These are phyloP conservation scores for Scleropages formosus DNA, from an alignment of 2,797 vertebrate species.

Conservation along the genomic window DNA sequence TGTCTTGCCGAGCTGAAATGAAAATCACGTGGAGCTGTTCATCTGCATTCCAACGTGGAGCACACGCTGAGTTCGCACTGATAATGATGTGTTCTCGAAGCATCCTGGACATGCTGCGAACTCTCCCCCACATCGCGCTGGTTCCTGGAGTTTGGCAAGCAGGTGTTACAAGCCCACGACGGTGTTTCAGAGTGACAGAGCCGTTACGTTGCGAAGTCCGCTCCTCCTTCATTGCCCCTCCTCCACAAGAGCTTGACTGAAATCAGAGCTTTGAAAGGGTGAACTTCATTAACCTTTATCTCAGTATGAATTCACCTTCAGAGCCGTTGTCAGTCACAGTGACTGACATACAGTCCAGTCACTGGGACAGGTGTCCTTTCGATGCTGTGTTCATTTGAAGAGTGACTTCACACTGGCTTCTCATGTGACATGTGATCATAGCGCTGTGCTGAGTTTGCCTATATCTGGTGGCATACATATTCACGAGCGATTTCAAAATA, in stretches of 20 bases:
- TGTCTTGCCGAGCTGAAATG: too few species aligned
- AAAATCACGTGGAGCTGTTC: too few species aligned
- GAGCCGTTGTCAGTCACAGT: background rate
- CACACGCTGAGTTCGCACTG: too few species aligned
- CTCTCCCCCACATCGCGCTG: too few species aligned
- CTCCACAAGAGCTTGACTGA: background rate
- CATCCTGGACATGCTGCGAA: too few species aligned
- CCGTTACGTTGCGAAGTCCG: background rate
- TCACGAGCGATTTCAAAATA: background rate
- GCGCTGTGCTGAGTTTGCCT: background rate
- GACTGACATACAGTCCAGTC: background rate
- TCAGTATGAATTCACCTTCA: background rate
- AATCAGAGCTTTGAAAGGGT: slow-evolving; percentile 6
- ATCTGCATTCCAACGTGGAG: too few species aligned
- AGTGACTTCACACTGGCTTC: background rate
- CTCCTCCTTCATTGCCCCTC: background rate
- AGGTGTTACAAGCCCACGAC: background rate
- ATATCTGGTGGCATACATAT: background rate
- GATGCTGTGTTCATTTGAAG: background rate
- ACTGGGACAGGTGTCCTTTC: background rate
- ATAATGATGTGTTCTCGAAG: too few species aligned
- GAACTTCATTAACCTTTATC: slow-evolving; percentile 26
- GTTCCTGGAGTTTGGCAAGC: background rate
- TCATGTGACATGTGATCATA: background rate
- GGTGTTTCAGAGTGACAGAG: background rate